phyloP scores from a whole-genome alignment of 1,140 invertebrate species.

The Bombus sibiricus region DNA sequence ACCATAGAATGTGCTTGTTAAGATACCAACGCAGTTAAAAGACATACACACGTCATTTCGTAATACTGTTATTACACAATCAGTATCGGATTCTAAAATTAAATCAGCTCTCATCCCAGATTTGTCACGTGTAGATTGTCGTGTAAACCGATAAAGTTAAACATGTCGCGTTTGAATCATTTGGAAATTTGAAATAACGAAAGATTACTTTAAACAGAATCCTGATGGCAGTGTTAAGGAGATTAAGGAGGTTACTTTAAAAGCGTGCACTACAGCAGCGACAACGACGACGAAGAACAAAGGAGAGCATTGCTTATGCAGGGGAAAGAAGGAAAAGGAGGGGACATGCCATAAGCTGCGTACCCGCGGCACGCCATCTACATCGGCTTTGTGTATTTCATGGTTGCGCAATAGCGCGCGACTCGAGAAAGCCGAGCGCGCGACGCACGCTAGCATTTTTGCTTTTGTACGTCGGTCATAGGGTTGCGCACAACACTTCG shows the following conservation, averaged over 20 bases:
- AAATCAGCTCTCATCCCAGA: neutral
- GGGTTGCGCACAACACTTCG: conserved; percentile 48
- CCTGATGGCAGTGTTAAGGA: neutral
- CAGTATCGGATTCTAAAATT: neutral
- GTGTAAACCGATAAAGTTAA: neutral
- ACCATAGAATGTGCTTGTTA: neutral
- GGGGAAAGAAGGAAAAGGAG: conserved; percentile 26
- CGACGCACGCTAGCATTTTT: conserved; percentile 48
- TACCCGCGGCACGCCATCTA: conserved; percentile 62
- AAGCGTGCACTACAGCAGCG: conserved; percentile 3
- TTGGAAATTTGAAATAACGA: neutral
- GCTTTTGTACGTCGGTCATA: conserved; percentile 34
- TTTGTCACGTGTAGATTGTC: neutral
- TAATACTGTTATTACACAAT: neutral
- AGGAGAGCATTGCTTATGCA: conserved; percentile 37
- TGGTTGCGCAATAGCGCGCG: conserved; percentile 64
- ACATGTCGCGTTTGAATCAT: neutral
- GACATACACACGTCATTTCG: neutral
- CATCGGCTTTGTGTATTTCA: conserved; percentile 53
- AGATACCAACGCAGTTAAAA: neutral
- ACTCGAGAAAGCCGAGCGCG: conserved; percentile 42
- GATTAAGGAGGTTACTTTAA: conserved; percentile 15
- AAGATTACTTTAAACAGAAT: neutral
- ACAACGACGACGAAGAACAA: conserved; percentile 49
- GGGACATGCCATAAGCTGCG: conserved; percentile 32